Percentiles rank a stretch among this genome's conserved stretches.
phyloP scores from a whole-genome alignment of 2,113 vertebrate genomes.

The Siniperca knerii region DNA sequence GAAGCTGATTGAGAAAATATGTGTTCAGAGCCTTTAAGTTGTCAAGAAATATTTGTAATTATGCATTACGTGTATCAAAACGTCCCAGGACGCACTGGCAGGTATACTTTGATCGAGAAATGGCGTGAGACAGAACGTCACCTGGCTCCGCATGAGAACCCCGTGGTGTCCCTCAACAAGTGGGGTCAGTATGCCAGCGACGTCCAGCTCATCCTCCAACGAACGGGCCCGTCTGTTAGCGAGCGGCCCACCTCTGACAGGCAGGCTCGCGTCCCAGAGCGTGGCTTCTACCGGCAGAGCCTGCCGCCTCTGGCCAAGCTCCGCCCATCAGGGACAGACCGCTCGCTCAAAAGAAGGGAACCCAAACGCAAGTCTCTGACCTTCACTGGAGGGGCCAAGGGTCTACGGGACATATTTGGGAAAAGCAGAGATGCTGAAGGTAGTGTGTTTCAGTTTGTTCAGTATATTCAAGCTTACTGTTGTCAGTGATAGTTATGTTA shows the following conservation, averaged over 20 bases:
- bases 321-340: slow-evolving; percentile 85
- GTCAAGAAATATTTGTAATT: background rate
- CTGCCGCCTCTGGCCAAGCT: slow-evolving; percentile 94
- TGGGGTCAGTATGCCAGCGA: slow-evolving; percentile 98
- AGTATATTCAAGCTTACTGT: background rate
- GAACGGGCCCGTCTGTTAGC: slow-evolving; percentile 92
- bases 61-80: background rate
- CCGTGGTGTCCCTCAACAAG: slow-evolving; percentile 95
- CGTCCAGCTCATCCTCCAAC: slow-evolving; percentile 93
- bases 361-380: slow-evolving; percentile 96
- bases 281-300: slow-evolving; percentile 93
- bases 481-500: background rate
- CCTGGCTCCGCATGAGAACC: slow-evolving; percentile 93
- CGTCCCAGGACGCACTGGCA: slow-evolving; percentile 90
- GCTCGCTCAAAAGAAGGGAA: slow-evolving; percentile 90
- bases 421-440: slow-evolving; percentile 89
- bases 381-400: slow-evolving; percentile 91
- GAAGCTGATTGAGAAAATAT: background rate
- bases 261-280: slow-evolving; percentile 87
- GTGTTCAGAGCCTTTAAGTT: background rate
- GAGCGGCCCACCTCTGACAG: slow-evolving; percentile 91
- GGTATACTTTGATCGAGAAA: slow-evolving; percentile 96
- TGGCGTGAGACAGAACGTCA: slow-evolving; percentile 96
- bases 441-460: slow-evolving; percentile 69
- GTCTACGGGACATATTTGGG: slow-evolving; percentile 93